phyloP scores from a whole-genome alignment of 2,113 vertebrate genomes.

The Colossoma macropomum region DNA sequence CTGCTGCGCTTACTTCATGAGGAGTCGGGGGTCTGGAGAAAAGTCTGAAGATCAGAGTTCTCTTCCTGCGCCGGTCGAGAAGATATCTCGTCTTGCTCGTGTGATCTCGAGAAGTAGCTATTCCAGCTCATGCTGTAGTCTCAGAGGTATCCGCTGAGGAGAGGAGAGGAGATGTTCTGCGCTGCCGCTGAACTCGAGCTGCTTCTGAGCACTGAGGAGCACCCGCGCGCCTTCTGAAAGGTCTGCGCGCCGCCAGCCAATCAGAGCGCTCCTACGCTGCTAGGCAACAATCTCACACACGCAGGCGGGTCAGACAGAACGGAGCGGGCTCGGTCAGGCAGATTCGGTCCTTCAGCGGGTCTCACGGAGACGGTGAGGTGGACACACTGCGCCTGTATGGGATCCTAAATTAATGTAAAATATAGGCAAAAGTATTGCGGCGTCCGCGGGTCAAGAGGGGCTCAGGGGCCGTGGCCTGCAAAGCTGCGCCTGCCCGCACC shows the following conservation, averaged over 20 bases:
- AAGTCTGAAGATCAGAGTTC: constrained; percentile 11
- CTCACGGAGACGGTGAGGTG: no score
- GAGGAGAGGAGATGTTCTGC: neutral
- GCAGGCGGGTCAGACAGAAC: constrained; percentile 15
- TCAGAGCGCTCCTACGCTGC: constrained; percentile 52
- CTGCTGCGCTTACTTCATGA: constrained; percentile 19
- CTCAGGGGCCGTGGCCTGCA: no score
- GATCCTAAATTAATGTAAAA: no score
- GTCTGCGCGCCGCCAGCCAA: constrained; percentile 37
- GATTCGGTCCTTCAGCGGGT: no score
- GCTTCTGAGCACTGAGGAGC: constrained; percentile 11
- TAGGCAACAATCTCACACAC: constrained; percentile 61
- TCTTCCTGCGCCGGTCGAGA: neutral
- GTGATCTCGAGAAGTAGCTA: neutral
- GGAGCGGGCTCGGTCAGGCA: no score
- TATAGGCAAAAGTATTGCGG: no score
- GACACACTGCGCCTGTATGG: no score
- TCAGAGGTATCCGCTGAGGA: neutral
- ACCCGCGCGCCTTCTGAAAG: constrained; percentile 29
- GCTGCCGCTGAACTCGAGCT: constrained; percentile 4
- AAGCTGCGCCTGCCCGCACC: no score
- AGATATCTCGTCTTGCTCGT: neutral
- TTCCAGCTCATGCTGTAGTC: constrained; percentile 8
- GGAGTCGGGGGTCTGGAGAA: constrained; percentile 7
- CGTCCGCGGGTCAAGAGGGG: no score